A percentile compares a stretch with the other conserved stretches of the same genome.
phyloP scores from a whole-genome alignment of 2,888 invertebrate species.

The Nasonia oneida region DNA sequence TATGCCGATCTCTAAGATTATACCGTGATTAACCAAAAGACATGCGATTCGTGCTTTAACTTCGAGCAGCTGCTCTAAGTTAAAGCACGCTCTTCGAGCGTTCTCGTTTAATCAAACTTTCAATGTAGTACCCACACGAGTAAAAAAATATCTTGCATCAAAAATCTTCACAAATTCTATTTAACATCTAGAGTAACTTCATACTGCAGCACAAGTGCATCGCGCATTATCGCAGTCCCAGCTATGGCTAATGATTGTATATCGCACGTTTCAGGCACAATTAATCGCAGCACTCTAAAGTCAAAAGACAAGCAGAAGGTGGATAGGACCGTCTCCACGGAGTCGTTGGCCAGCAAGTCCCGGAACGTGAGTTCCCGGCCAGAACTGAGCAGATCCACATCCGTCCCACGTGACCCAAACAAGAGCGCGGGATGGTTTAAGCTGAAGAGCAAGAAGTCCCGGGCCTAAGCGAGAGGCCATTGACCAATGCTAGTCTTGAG shows the following conservation, averaged over 20 bases:
- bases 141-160: too few species aligned
- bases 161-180: too few species aligned
- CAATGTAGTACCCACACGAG: too few species aligned
- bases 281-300: slow-evolving; percentile 76
- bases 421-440: slow-evolving; percentile 89
- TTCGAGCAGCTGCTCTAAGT: too few species aligned
- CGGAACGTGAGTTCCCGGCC: slow-evolving; percentile 74
- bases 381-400: slow-evolving; percentile 84
- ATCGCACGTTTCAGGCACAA: slow-evolving; percentile 71
- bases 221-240: too few species aligned
- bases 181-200: background rate
- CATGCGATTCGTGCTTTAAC: too few species aligned
- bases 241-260: background rate
- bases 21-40: too few species aligned
- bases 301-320: slow-evolving; percentile 77
- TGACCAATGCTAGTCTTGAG: slow-evolving; percentile 79
- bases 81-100: too few species aligned
- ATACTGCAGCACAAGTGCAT: background rate
- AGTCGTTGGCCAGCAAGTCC: slow-evolving; percentile 82
- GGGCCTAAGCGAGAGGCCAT: slow-evolving; percentile 76
- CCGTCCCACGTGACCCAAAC: slow-evolving; percentile 87
- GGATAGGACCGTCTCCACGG: slow-evolving; percentile 81
- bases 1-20: background rate
- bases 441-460: slow-evolving; percentile 80
- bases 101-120: too few species aligned